phyloP scores from a whole-genome alignment of 2,113 vertebrate species.

The Oplegnathus fasciatus region DNA sequence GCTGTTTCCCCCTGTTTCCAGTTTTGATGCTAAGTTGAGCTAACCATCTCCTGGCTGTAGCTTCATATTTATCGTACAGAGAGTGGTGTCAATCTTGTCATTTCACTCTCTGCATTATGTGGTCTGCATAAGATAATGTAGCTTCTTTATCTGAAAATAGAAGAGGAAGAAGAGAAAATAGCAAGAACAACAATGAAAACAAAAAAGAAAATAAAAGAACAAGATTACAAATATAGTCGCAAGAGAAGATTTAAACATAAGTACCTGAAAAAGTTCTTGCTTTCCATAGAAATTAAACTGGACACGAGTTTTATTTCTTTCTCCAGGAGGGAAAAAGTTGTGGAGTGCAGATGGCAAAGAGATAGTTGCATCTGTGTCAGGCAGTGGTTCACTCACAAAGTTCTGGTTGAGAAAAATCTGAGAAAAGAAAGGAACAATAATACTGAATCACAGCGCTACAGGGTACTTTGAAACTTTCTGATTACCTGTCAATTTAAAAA shows the following conservation, averaged over 20 bases:
- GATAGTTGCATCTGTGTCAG: constrained; percentile 80
- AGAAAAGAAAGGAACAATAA: constrained; percentile 9
- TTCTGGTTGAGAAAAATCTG: constrained; percentile 83
- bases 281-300: constrained; percentile 91
- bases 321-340: constrained; percentile 66
- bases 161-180: background rate
- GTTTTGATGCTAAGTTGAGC: background rate
- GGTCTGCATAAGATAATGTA: background rate
- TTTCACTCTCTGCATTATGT: background rate
- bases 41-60: background rate
- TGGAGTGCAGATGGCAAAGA: constrained; percentile 85
- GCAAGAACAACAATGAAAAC: background rate
- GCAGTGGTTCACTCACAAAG: constrained; percentile 63
- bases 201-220: background rate
- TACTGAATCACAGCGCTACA: background rate
- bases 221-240: background rate
- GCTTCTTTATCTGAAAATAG: background rate
- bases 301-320: constrained; percentile 78
- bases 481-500: background rate
- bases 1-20: background rate
- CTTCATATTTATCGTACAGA: background rate
- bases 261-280: constrained; percentile 88
- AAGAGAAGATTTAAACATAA: background rate
- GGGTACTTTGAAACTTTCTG: background rate
- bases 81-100: background rate